These are phyloP conservation scores for Drosophila suboccidentalis DNA, from an alignment of 2,888 invertebrate genomes.

Conservation along the genomic window DNA sequence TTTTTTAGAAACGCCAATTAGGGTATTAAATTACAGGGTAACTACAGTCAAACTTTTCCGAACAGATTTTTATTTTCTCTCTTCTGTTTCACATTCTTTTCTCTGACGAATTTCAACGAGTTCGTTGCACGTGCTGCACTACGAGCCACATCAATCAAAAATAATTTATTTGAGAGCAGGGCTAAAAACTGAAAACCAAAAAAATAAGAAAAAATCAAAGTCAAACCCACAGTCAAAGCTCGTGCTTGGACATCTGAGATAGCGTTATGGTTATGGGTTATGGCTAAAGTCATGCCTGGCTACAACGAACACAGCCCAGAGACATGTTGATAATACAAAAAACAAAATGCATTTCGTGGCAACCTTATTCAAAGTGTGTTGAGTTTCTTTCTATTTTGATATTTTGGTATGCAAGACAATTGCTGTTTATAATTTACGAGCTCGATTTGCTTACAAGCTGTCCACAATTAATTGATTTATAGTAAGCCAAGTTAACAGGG, in stretches of 20 bases:
- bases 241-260: slow-evolving; percentile 67
- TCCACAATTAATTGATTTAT: slow-evolving; percentile 77
- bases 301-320: slow-evolving; percentile 43
- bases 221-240: slow-evolving; percentile 37
- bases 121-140: slow-evolving; percentile 69
- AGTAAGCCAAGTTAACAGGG: slow-evolving; percentile 28
- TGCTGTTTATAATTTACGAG: slow-evolving; percentile 73
- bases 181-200: slow-evolving; percentile 11
- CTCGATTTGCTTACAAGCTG: slow-evolving; percentile 63
- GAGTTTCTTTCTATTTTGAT: not conserved
- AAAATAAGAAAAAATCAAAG: slow-evolving; percentile 18
- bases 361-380: slow-evolving; percentile 14
- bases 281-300: slow-evolving; percentile 50
- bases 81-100: slow-evolving; percentile 13
- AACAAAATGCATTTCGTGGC: slow-evolving; percentile 59
- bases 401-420: slow-evolving; percentile 59
- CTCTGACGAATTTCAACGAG: slow-evolving; percentile 60
- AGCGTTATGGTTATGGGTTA: slow-evolving; percentile 48
- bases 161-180: slow-evolving; percentile 78
- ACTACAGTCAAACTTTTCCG: not conserved
- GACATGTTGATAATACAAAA: slow-evolving; percentile 51
- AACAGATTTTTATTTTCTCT: not conserved
- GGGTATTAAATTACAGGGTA: not conserved
- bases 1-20: not conserved
- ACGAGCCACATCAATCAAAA: slow-evolving; percentile 74